Percentiles rank a stretch among this genome's conserved stretches.
These are phyloP conservation scores for Ennomos erosarius DNA, from an alignment of 2,888 invertebrate species.

Conservation along the genomic window DNA sequence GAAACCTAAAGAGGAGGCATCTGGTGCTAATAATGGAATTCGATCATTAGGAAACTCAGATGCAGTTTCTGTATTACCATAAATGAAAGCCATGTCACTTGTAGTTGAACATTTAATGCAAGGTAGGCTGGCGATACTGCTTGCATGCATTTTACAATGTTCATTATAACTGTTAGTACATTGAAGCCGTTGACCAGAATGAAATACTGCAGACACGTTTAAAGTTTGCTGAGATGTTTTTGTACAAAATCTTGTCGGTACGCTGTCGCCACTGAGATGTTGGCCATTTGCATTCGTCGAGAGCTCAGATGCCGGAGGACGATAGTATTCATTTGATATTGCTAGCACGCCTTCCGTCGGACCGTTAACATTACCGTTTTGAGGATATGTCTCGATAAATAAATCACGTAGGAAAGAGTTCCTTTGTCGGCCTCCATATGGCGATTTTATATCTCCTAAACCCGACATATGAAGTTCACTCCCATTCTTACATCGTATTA, in stretches of 20 bases:
- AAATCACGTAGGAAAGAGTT: constrained; percentile 76
- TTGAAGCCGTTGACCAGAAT: constrained; percentile 41
- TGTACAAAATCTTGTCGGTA: constrained; percentile 53
- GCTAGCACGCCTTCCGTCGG: constrained; percentile 71
- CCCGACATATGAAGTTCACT: constrained; percentile 53
- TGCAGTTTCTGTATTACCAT: constrained; percentile 20
- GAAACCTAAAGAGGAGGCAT: constrained; percentile 8
- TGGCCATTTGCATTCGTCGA: constrained; percentile 75
- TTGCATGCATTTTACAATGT: constrained; percentile 4
- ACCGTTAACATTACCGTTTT: constrained; percentile 79
- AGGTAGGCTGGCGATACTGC: background rate
- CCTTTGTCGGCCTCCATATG: constrained; percentile 69
- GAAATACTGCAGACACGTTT: constrained; percentile 47
- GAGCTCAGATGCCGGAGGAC: constrained; percentile 69
- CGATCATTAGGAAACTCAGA: constrained; percentile 8
- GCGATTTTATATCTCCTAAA: constrained; percentile 66
- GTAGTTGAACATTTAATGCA: constrained; percentile 8
- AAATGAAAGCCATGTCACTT: constrained; percentile 13
- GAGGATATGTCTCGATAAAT: constrained; percentile 78
- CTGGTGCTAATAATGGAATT: constrained; percentile 4
- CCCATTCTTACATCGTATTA: constrained; percentile 52
- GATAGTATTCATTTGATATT: constrained; percentile 78
- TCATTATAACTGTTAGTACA: constrained; percentile 42
- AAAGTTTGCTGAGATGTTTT: constrained; percentile 47
- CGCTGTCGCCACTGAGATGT: constrained; percentile 58